Conservation (phyloP, 2,113 vertebrate genomes). For the chimpanzee (Pan troglodytes) region NHGRI_mPanTro3-v2.1_pri NC_072408.2:22613001-22613500, state of each 20-base stretch:
- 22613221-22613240: background rate
- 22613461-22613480: background rate
- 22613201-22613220: background rate
- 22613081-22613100: background rate
- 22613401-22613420: background rate
- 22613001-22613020: background rate
- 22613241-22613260: background rate
- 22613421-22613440: background rate
- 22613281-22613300: background rate
- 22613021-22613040: background rate
- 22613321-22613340: background rate
- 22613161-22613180: background rate
- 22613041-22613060: background rate
- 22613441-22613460: background rate
- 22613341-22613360: too few species aligned
- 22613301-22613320: background rate
- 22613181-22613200: background rate
- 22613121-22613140: background rate
- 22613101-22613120: background rate
- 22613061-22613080: background rate
- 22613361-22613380: background rate
- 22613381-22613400: background rate
- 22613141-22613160: background rate
- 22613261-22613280: background rate
- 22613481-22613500: background rate